Percentiles rank a stretch among this genome's conserved stretches.
phyloP scores from a whole-genome alignment of 2,888 invertebrate genomes.

The Ernsta delagoae region DNA sequence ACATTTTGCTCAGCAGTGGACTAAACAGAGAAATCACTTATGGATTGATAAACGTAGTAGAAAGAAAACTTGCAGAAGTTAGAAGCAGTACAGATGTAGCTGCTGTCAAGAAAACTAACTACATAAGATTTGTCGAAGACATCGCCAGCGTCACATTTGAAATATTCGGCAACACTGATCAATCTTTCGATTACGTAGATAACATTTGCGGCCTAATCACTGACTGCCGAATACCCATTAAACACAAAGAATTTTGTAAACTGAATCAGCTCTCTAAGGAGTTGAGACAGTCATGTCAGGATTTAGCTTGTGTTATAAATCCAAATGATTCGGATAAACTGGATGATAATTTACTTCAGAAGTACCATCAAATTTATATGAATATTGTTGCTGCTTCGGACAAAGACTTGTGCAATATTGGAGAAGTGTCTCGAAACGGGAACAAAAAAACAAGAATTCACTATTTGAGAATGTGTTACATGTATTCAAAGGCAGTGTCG shows the following conservation, averaged over 20 bases:
- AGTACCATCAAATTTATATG: constrained; percentile 80
- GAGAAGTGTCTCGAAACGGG: constrained; percentile 67
- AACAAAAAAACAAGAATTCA: constrained; percentile 71
- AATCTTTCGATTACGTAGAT: constrained; percentile 73
- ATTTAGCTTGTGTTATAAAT: constrained; percentile 68
- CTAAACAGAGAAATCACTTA: constrained; percentile 80
- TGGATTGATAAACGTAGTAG: constrained; percentile 78
- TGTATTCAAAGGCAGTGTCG: constrained; percentile 84
- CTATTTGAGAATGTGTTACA: constrained; percentile 83
- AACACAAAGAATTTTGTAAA: constrained; percentile 79
- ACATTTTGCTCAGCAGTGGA: constrained; percentile 77
- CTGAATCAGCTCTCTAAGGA: constrained; percentile 75
- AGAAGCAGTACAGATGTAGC: constrained; percentile 70
- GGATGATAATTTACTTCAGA: constrained; percentile 69
- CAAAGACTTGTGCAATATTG: constrained; percentile 73
- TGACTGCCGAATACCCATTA: constrained; percentile 77
- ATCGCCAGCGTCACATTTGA: constrained; percentile 79
- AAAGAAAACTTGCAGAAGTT: constrained; percentile 78
- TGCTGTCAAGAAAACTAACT: constrained; percentile 76
- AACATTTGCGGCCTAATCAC: constrained; percentile 74
- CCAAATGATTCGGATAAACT: constrained; percentile 52
- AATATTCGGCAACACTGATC: constrained; percentile 77
- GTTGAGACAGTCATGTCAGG: constrained; percentile 77
- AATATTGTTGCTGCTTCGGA: constrained; percentile 77
- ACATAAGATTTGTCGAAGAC: constrained; percentile 78